phyloP scores from a whole-genome alignment of 1,140 invertebrate species.

The Homalodisca vitripennis region DNA sequence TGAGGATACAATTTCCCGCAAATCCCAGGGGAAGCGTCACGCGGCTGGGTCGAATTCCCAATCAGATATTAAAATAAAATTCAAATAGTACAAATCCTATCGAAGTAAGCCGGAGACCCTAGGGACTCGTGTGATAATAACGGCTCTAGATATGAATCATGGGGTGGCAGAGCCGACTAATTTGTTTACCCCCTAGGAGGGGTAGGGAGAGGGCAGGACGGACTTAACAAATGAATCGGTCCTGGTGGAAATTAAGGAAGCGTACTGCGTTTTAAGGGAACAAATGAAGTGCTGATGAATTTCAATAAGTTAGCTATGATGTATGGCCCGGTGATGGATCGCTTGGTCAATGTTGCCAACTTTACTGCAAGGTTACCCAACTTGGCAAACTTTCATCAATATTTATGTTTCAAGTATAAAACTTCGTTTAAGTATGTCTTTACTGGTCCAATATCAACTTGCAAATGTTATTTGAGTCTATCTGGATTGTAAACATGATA shows the following conservation, averaged over 20 bases:
- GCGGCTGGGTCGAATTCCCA: slow-evolving; percentile 18
- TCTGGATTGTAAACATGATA: no score
- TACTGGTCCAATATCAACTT: no score
- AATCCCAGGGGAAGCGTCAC: background rate
- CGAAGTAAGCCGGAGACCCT: slow-evolving; percentile 4
- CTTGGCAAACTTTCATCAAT: no score
- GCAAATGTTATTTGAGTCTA: no score
- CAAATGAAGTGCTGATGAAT: background rate
- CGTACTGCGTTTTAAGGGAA: background rate
- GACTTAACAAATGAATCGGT: slow-evolving; percentile 16
- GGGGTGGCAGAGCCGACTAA: background rate
- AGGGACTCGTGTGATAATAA: slow-evolving; percentile 21
- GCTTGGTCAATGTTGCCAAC: no score
- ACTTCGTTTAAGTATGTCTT: no score
- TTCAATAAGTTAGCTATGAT: background rate
- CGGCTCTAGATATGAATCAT: slow-evolving; percentile 14
- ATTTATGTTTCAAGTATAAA: no score
- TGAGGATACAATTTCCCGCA: slow-evolving; percentile 2
- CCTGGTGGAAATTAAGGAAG: slow-evolving; percentile 19
- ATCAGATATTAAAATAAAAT: slow-evolving; percentile 27
- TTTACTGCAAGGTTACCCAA: no score
- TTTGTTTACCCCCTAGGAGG: slow-evolving; percentile 15
- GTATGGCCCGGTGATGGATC: no score
- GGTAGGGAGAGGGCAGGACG: background rate
- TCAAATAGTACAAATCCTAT: slow-evolving; percentile 22